A percentile compares a stretch with the other conserved stretches of the same genome.
These are phyloP conservation scores for Drosophila paramelanica DNA, from an alignment of 2,888 invertebrate genomes.

Conservation along the genomic window DNA sequence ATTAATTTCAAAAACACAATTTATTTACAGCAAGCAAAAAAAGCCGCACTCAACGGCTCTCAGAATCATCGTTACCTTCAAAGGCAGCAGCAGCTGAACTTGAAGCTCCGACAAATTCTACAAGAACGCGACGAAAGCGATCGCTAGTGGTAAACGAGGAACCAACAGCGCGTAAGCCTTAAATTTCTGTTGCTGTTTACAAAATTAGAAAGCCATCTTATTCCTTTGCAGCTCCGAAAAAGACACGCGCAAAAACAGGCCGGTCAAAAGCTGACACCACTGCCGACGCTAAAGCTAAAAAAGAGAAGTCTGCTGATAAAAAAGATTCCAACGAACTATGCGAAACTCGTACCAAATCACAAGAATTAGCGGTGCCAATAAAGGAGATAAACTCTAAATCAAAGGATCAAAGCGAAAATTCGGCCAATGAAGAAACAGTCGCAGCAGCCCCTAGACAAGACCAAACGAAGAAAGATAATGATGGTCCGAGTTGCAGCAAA, in stretches of 20 bases:
- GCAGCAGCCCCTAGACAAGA: background rate
- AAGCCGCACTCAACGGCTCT: background rate
- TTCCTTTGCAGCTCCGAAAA: slow-evolving; percentile 20
- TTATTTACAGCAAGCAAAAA: slow-evolving; percentile 12
- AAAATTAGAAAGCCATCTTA: background rate
- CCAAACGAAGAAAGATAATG: background rate
- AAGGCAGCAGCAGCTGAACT: background rate
- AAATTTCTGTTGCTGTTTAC: background rate
- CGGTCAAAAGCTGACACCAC: background rate
- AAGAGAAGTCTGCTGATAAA: background rate
- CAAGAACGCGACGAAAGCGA: slow-evolving; percentile 4
- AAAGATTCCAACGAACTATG: background rate
- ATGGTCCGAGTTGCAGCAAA: slow-evolving; percentile 5
- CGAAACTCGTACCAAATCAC: background rate
- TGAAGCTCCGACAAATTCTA: background rate
- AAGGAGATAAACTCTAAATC: background rate
- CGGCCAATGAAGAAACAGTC: background rate
- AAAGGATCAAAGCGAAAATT: background rate
- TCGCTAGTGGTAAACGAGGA: background rate
- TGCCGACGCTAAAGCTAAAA: background rate
- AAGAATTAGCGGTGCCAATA: background rate
- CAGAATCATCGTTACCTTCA: background rate
- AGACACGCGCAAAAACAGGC: background rate
- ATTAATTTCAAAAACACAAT: too few species aligned
- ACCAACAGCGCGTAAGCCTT: slow-evolving; percentile 13